phyloP scores from a whole-genome alignment of 2,797 vertebrate species.

The Zalophus californianus region DNA sequence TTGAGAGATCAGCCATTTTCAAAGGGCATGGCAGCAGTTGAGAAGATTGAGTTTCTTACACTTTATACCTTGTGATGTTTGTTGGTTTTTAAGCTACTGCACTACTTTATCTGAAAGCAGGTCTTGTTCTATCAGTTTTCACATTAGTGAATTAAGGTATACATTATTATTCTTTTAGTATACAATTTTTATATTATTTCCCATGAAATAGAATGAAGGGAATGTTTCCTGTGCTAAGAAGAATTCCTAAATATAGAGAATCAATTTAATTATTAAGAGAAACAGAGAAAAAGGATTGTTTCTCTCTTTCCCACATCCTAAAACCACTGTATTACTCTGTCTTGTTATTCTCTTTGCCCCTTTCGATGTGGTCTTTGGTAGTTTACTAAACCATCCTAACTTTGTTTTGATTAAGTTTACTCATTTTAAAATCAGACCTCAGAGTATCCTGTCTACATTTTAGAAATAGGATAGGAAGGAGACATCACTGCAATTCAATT shows the following conservation, averaged over 20 bases:
- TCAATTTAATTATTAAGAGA: background rate
- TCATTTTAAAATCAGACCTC: slow-evolving; percentile 2
- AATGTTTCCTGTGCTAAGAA: background rate
- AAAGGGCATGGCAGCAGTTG: slow-evolving; percentile 89
- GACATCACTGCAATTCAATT: background rate
- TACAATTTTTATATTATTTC: slow-evolving; percentile 14
- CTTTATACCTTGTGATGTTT: slow-evolving; percentile 86
- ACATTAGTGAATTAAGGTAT: slow-evolving; percentile 10
- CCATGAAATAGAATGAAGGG: slow-evolving; percentile 39
- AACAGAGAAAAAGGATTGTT: background rate
- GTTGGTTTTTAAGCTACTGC: slow-evolving; percentile 82
- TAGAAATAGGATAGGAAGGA: background rate
- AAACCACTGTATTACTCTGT: background rate
- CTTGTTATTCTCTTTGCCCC: background rate
- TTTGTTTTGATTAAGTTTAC: background rate
- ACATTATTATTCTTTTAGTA: slow-evolving; percentile 27
- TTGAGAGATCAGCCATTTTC: slow-evolving; percentile 83
- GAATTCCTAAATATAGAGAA: slow-evolving; percentile 7
- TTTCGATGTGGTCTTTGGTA: background rate
- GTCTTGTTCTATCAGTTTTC: slow-evolving; percentile 53
- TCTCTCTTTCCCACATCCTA: background rate
- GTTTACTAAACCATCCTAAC: background rate
- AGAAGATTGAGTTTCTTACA: slow-evolving; percentile 88
- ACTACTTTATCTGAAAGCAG: slow-evolving; percentile 75
- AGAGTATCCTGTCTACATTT: background rate